Base-by-base conservation (phyloP, 2,113 vertebrate genomes). In the Anolis sagrei region DNA sequence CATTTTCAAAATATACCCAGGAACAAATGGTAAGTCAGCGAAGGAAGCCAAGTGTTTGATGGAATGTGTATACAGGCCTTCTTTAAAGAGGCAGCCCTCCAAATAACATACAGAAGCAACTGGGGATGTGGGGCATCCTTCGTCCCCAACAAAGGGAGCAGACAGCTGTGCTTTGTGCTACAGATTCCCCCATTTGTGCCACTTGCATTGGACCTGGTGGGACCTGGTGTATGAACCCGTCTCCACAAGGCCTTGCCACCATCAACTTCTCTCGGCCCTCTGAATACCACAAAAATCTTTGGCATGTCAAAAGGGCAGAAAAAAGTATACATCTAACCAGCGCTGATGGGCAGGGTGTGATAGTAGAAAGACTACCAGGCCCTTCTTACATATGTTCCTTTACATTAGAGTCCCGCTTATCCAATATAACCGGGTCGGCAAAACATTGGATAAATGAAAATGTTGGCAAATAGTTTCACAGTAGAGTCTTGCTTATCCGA, bases 341-440 rank as follows among this genome's bases (percentile, higher is more conserved):
- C 36, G 21, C 5, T 4, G 9, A 27, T 62, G 78, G 51, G 39
- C 7, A 1, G 25, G 25, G 11, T 0, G 25, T 29, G 18, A 0
- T 0, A 10, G 54, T 69, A 34, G 29, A 64, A 69, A 82, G 27
- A 48, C 84, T 19, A 44, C 70, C 76, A 32, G 44, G 39, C 62
- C 27, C 66, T 44, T 44, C 61, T 8, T n/a, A n/a, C 27, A n/a
- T 11, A 4, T 7, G 58, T 39, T 19, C 48, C n/a, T 27, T 34
- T 32, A 4, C 3, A 81, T 68, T 90, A 79, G 81, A 81, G 92
- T n/a, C n/a, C n/a, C n/a, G n/a, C n/a, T n/a, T n/a, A n/a, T n/a
- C n/a, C n/a, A n/a, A n/a, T n/a, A n/a, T n/a, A n/a, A n/a, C n/a
- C n/a, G n/a, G n/a, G n/a, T n/a, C n/a, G n/a, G n/a, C n/a, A n/a